Base-by-base conservation (phyloP, 2,888 invertebrate genomes). In the Drosophila incognita region DNA sequence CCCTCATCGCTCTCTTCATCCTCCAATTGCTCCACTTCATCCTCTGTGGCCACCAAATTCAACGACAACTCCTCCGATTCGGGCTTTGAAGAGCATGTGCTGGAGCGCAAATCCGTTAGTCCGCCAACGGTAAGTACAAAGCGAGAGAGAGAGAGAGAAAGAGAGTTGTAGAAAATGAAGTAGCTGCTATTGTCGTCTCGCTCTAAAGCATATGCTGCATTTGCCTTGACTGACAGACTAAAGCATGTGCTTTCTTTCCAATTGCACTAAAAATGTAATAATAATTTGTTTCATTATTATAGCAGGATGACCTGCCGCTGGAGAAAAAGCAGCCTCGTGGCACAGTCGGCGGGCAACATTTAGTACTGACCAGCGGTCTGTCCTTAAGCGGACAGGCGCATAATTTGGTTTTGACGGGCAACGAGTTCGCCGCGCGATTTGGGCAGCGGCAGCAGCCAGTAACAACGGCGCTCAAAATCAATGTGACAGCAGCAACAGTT, bases 51-150 rank as follows among this genome's bases (percentile, higher is more conserved):
- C 21, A 92, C 90, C 42, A 93, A 93, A 82, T 93, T 93, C 65
- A 95, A 95, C 92, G 96, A 96, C 86, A 95, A 95, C 84, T 96
- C 96, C 38, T 96, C 96, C 0, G 96, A 96, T 92, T 96, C 96
- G 0, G 96, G 96, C 7, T 96, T 96, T 83, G 96, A 96, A 88
- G 96, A 96, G 85, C 92, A 93, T 79, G 81, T 92, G 36, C 87
- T 91, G 36, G 93, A 93, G 35, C 90, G 92, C 36, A 93, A 93
- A 74, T 92, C 93, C 13, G 90, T 89, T 15, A 93, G 92, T 82
- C 90, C 92, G 31, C 91, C 92, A 61, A 76, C 90, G 86, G 92
- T 93, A 76, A 82, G 91, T 87, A 38, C 56, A 29, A 3, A 51
- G n/a, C 11, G 11, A 18, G 29, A 29, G 11, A 29, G 38, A 36